A percentile compares a stretch with the other conserved stretches of the same genome.
Evolutionary conservation across 1,140 invertebrate species (phyloP).

Genomic region (Drosophila nasuta): DNA sequence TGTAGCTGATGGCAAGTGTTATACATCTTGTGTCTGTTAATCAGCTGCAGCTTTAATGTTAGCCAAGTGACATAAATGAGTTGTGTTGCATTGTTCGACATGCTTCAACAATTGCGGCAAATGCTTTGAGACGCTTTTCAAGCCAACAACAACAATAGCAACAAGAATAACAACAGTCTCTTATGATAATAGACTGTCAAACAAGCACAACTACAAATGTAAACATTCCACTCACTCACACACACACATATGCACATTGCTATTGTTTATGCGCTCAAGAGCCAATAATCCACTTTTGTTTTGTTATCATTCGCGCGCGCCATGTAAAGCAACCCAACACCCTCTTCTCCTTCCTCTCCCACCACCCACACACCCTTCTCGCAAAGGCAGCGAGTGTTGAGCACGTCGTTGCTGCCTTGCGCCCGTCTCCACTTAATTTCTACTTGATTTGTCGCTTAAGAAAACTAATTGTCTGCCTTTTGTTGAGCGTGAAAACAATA

Average conservation of each 20-base stretch:
- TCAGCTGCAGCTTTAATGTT: constrained; percentile 14
- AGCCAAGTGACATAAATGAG: constrained; percentile 24
- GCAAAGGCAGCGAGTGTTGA: constrained; percentile 27
- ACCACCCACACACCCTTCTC: constrained; percentile 2
- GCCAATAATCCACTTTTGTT: constrained; percentile 83
- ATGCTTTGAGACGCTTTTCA: constrained; percentile 39
- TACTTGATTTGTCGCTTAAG: constrained; percentile 84
- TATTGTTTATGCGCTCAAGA: constrained; percentile 74
- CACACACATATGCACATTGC: constrained; percentile 30
- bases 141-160: neutral
- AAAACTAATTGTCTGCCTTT: constrained; percentile 84
- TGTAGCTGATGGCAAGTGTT: constrained; percentile 31
- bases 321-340: constrained; percentile 18
- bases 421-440: constrained; percentile 80
- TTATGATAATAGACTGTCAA: constrained; percentile 36
- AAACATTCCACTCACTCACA: neutral
- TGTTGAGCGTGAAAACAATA: constrained; percentile 83
- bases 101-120: constrained; percentile 7
- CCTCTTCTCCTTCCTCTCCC: constrained; percentile 11
- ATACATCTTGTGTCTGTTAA: constrained; percentile 29
- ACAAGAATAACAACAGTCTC: constrained; percentile 3
- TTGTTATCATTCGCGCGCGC: constrained; percentile 71
- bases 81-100: constrained; percentile 16
- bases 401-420: constrained; percentile 38
- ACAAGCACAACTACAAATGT: constrained; percentile 28